Base-by-base conservation (phyloP, 2,888 invertebrate genomes). In the Torymus texanus region DNA sequence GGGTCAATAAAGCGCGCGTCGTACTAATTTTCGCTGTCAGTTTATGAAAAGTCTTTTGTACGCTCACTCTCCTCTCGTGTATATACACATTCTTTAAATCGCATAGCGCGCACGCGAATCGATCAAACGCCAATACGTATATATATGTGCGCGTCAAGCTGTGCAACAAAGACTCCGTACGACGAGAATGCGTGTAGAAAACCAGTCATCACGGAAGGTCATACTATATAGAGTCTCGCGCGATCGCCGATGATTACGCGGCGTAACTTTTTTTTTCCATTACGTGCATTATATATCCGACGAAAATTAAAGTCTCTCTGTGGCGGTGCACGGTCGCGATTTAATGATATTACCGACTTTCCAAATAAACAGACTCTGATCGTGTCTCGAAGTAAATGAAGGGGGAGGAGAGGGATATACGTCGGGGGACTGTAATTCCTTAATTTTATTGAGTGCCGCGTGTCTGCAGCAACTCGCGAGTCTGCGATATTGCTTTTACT, bases 141-240 rank as follows among this genome's bases (percentile, higher is more conserved):
- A 41, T 41, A 8, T 8, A 41, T 8, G 41, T n/a, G 11, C n/a
- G 50, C 63, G n/a, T 68, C 67, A 75, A 68, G 68, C 11, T n/a
- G 3, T n/a, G 50, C 63, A 21, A 75, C 67, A 75, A 68, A 75
- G 75, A 75, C 21, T 16, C 59, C 2, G 41, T 24, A 12, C 24
- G 14, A 29, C 4, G 4, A 5, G 2, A 5, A 5, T 3, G 29
- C 29, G 41, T 12, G 10, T 21, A 59, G 76, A 70, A 67, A 76
- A 70, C 63, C 56, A 70, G 70, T 77, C 61, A 72, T 78, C 78
- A 58, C 16, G 72, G 78, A 78, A 73, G 72, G 72, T 78, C 78
- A 50, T 29, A 21, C 1, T 21, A 21, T 2, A 21, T 21, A 41
- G 41, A 41, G 41, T 41, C 41, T 41, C 41, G 8, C 16, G 8